Conservation (phyloP, 2,797 vertebrate genomes). For the Onychomys arenicola region DNA sequence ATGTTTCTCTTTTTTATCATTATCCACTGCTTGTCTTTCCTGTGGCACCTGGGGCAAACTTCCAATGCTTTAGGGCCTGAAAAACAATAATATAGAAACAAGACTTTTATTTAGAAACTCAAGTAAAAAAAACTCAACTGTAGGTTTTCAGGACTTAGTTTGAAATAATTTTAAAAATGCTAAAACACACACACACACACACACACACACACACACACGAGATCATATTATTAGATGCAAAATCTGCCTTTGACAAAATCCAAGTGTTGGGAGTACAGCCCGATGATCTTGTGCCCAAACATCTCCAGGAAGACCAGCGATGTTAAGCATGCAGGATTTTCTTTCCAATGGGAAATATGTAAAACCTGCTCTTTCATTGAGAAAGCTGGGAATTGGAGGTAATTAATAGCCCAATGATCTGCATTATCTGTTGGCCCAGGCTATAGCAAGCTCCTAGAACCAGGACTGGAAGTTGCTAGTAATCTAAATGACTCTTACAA, state of each 20-base stretch:
- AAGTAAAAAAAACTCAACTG: neutral
- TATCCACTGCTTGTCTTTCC: neutral
- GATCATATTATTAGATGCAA: neutral
- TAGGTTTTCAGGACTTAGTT: constrained; percentile 39
- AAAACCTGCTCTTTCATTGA: neutral
- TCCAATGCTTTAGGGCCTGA: neutral
- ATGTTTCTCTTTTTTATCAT: neutral
- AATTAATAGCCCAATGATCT: neutral
- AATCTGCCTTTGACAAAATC: neutral
- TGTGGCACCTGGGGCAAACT: neutral
- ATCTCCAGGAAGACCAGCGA: neutral
- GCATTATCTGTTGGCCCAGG: neutral
- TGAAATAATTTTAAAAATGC: constrained; percentile 51
- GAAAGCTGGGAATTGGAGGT: neutral
- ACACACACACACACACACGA: neutral
- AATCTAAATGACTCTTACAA: neutral
- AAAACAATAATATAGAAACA: constrained; percentile 24
- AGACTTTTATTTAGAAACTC: neutral
- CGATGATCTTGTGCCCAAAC: neutral
- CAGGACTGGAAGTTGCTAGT: neutral
- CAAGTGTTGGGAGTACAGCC: neutral
- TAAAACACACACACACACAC: neutral
- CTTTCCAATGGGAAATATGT: neutral
- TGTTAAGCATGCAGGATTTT: neutral
- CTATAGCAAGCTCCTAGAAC: neutral